Evolutionary conservation across 2,888 invertebrate genomes (phyloP), one percentile per base, ranked within the genome.

Genomic region (Sinohyriopsis cumingii): DNA sequence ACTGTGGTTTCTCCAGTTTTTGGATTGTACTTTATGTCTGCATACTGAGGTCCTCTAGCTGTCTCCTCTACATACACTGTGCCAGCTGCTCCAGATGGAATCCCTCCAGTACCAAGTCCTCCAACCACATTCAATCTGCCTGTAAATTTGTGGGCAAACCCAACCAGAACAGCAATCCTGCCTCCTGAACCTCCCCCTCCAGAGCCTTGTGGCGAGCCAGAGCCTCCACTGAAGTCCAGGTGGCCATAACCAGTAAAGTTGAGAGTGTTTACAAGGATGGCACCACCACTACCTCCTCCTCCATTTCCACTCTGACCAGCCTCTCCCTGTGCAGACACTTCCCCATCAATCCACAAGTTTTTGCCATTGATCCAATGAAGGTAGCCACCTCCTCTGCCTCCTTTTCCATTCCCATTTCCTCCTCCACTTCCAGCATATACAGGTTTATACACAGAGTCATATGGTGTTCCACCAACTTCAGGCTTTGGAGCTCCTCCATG

Each of bases 231-330:
- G 45, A 73, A 77, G 59, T 84, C 82, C 18, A 85, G 65, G 57
- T 76, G 68, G 28, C 85, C 85, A 76, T 80, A 84, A 45, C 85
- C 85, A 18, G 83, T 82, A 65, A 85, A 77, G 71, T 84, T 84
- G 20, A 81, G 73, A 1, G 85, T 85, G 22, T 78, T 71, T 33
- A 85, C 76, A 59, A 82, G 45, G 18, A 84, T 61, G n/a, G 78
- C 79, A 22, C 85, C 85, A 53, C 85, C 85, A 76, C 82, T 82
- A 1, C 85, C 85, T 12, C 85, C 85, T n/a, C 84, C 85, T 62
- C 72, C 80, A 68, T 75, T 74, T 3, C 55, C 60, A 25, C 81
- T 80, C 24, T 63, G 65, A 15, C 84, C 84, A 24, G 72, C 65
- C 56, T 74, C 76, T 22, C 84, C 84, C 24, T 76, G 77, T 55